These are phyloP conservation scores for Rhagonycha lutea DNA, from an alignment of 2,888 invertebrate species.

Conservation along the genomic window DNA sequence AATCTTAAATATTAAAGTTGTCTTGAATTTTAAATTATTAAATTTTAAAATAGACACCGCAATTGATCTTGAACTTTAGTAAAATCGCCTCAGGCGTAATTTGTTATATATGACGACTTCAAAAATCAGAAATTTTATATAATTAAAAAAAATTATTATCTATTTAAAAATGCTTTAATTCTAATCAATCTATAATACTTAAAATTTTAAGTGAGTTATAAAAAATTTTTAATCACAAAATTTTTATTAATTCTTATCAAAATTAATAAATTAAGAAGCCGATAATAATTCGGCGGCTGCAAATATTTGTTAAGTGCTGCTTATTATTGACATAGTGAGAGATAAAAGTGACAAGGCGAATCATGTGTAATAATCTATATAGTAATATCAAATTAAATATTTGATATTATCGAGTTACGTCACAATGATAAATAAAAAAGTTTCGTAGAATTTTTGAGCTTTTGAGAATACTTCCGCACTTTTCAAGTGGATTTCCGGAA, in stretches of 20 bases:
- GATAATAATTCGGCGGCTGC: background rate
- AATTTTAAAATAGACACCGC: too few relatives aligned
- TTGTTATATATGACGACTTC: too few relatives aligned
- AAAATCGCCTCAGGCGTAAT: too few relatives aligned
- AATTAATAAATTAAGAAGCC: background rate
- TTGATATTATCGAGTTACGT: background rate
- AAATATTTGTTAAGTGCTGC: background rate
- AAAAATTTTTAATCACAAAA: too few relatives aligned
- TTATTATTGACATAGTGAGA: background rate
- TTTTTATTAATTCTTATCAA: background rate
- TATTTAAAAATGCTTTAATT: too few relatives aligned
- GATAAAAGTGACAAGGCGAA: background rate
- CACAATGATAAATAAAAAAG: background rate
- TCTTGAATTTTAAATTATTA: too few relatives aligned
- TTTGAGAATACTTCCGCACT: background rate
- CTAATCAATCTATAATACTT: too few relatives aligned
- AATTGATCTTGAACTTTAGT: too few relatives aligned
- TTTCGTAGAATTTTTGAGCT: background rate
- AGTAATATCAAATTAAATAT: background rate
- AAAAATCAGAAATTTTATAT: too few relatives aligned
- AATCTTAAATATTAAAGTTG: too few relatives aligned
- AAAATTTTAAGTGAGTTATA: too few relatives aligned
- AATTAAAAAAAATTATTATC: too few relatives aligned
- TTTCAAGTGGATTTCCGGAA: background rate
- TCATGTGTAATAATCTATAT: background rate